Evolutionary conservation across 2,797 vertebrate species (phyloP), one percentile per base, ranked within the genome.

Genomic region (Melanotaenia parkinsoni): DNA sequence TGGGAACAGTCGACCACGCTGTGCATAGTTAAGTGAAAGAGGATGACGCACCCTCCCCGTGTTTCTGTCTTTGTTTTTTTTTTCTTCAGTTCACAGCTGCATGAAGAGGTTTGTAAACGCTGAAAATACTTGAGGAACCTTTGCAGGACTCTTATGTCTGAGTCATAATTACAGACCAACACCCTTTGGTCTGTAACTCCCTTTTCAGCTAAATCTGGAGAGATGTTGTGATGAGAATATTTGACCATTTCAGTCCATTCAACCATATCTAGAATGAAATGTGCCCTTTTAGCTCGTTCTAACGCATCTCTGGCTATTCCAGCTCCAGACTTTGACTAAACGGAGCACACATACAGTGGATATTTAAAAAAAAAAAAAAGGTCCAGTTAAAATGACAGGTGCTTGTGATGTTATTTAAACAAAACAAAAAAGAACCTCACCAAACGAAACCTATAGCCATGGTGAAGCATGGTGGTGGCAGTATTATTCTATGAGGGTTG

Each of bases 41-140:
- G 37, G 20, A 38, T 0, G 65, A 66, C 83, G 74, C 68, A 53
- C 86, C 71, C 71, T 81, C 9, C 1, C 10, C 43, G 24, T 64
- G 53, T 57, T 69, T 57, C 26, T 38, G 6, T 70, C 33, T 63
- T 63, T 47, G 56, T 67, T 58, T 32, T 5, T 28, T 60, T 58
- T 43, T 13, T 26, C 58, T 9, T 43, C 7, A 28, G 16, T 54
- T 65, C 11, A 14, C 62, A 30, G 13, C 24, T 35, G 16, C 12
- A n/a, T 30, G 26, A 62, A 30, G 14, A 56, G 47, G 47, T 51
- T 51, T 22, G n/a, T 24, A 14, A 11, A 63, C 10, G 38, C 4
- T 40, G 3, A 11, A 53, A 40, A 38, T 22, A 22, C 10, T 28
- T 26, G 10, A 24, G 43, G 33, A 30, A 28, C 40, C 24, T 56